These are phyloP conservation scores for Drosophila repletoides DNA, from an alignment of 1,140 invertebrate species.

Conservation along the genomic window DNA sequence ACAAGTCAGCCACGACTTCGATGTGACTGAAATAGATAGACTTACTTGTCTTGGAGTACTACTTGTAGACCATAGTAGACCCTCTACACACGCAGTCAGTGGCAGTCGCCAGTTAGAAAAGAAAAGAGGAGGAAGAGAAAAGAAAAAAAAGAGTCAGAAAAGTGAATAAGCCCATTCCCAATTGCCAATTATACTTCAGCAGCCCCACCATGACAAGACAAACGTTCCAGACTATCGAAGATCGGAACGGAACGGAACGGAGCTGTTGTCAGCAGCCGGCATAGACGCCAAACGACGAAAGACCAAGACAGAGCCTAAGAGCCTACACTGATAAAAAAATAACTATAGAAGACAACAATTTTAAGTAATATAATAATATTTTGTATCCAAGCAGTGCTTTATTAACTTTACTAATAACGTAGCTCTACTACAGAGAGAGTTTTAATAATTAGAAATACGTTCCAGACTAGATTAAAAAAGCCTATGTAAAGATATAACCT, in stretches of 20 bases:
- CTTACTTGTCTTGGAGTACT: too few relatives aligned
- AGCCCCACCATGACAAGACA: conserved; percentile 57
- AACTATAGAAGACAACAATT: too few relatives aligned
- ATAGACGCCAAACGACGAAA: conserved; percentile 57
- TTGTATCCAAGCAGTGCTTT: too few relatives aligned
- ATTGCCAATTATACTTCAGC: conserved; percentile 73
- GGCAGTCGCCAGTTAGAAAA: conserved; percentile 26
- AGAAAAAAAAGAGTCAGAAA: conserved; percentile 57
- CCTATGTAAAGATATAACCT: too few relatives aligned
- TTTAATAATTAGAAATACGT: too few relatives aligned
- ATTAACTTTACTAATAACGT: too few relatives aligned
- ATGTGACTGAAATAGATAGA: conserved; percentile 72
- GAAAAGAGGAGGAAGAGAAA: conserved; percentile 7
- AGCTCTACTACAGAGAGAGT: too few relatives aligned
- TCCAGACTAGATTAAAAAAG: too few relatives aligned
- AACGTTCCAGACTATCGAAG: conserved; percentile 69
- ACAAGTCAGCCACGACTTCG: conserved; percentile 71
- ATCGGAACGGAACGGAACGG: too few relatives aligned
- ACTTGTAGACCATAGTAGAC: neutral
- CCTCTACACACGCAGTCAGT: conserved; percentile 20
- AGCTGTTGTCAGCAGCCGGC: conserved; percentile 60
- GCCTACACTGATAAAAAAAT: neutral
- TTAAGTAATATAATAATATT: too few relatives aligned
- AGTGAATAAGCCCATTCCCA: conserved; percentile 65
- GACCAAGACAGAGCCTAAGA: neutral